A percentile compares a stretch with the other conserved stretches of the same genome.
Evolutionary conservation across 2,888 invertebrate species (phyloP).

Genomic region (Ashinkailepas kermadecensis): DNA sequence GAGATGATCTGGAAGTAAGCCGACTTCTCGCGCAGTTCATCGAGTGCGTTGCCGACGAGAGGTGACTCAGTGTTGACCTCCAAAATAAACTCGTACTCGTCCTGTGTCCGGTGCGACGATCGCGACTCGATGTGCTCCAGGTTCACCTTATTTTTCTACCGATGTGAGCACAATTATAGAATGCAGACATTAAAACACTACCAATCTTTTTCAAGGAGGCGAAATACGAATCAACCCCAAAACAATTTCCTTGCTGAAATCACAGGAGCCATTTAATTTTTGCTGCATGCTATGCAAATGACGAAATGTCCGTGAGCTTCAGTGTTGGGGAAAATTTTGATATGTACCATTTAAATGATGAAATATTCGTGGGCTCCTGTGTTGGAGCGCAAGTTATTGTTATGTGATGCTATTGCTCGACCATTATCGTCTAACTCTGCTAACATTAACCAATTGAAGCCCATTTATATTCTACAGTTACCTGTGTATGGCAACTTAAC

Average conservation of each 20-base stretch:
- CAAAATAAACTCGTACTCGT: conserved; percentile 86
- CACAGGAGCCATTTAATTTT: conserved; percentile 18
- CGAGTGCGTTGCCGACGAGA: conserved; percentile 65
- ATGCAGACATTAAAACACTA: background rate
- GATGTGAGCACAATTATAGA: background rate
- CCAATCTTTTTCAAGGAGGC: background rate
- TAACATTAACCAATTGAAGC: no score
- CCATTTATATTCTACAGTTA: no score
- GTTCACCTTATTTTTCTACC: conserved; percentile 56
- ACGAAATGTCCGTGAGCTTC: no score
- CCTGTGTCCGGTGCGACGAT: conserved; percentile 67
- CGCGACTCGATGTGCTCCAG: conserved; percentile 88
- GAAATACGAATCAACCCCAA: background rate
- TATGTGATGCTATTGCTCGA: no score
- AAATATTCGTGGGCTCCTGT: no score
- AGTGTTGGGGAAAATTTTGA: no score
- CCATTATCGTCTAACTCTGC: no score
- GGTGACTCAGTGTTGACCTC: conserved; percentile 69
- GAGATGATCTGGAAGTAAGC: conserved; percentile 74
- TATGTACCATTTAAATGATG: no score
- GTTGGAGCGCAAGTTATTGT: no score
- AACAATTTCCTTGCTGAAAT: background rate
- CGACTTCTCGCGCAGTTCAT: conserved; percentile 60
- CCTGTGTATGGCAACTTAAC: no score
- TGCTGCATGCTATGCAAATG: conserved; percentile 38